Base-by-base conservation (phyloP, 1,140 invertebrate species). In the Penaeus chinensis region DNA sequence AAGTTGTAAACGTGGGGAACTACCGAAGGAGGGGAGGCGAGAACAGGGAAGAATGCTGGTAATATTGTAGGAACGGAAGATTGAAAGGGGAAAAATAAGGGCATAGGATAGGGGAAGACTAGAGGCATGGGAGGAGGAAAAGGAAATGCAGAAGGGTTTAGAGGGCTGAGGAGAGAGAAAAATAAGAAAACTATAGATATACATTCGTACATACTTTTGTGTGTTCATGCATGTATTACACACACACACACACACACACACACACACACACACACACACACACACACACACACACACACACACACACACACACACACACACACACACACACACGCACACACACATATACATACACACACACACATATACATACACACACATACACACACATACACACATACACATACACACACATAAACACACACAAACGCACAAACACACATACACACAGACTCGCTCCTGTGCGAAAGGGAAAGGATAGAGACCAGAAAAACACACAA, bases 11-110 rank as follows among this genome's bases (percentile, higher is more conserved):
- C 7, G 42, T 24, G 78, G 47, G 47, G 77, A 82, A 24, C 60
- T 24, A 13, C 54, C 20, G 80, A 82, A 61, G 63, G 80, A 82
- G 80, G 63, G 80, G 63, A 61, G 47, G 77, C 32, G 77, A 79
- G 77, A 19, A 32, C 16, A 47, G 63, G 80, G 63, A 61, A 81
- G 80, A 82, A 61, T 62, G 80, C 47, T 24, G 42, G 76, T 32
- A 42, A 78, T 42, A 81, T n/a, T 24, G 61, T 54, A 81, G 54
- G 42, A 54, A 81, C 19, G 37, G 37, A n/a, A 42, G 11, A 82
- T 22, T 65, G 32, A 69, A 69, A 69, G 47, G 37, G n/a, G 37
- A 42, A 54, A 66, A 66, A 27, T 22, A 24, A 69, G 42, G 82
- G n/a, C 22, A 37, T 27, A 69, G 62, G 66, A 74, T n/a, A 76